Evolutionary conservation across 1,140 invertebrate species (phyloP), one percentile per base, ranked within the genome.

Genomic region (Diachasmimorpha longicaudata): DNA sequence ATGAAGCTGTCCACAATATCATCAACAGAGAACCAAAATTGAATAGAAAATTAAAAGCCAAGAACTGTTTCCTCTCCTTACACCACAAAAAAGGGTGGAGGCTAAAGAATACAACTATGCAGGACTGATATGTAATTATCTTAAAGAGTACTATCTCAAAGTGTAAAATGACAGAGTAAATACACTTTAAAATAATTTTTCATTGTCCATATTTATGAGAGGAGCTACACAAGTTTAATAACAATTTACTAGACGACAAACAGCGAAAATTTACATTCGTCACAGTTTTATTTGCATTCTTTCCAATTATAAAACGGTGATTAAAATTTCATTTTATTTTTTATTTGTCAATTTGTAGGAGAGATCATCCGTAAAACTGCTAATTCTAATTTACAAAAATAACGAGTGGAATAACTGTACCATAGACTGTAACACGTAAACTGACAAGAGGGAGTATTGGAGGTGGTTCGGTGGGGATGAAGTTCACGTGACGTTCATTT

Each of bases 191-290:
- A n/a, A n/a, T n/a, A n/a, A n/a, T n/a, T n/a, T n/a, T n/a, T n/a
- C n/a, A n/a, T n/a, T n/a, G n/a, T n/a, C n/a, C n/a, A n/a, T n/a
- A n/a, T n/a, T n/a, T n/a, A n/a, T 48, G 46, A 25, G 19, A 25
- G 11, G 23, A 63, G 31, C 23, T 13, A 68, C 70, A 55, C 16
- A 70, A 58, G 74, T 84, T 81, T 83, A 83, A 84, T 84, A 84
- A 84, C 82, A 84, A 82, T 77, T 77, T 81, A 83, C 82, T 84
- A 82, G 79, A 67, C 52, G 10, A n/a, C n/a, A n/a, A n/a, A n/a
- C n/a, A n/a, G n/a, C n/a, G n/a, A n/a, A n/a, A n/a, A n/a, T n/a
- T n/a, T 10, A 42, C 39, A 42, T 42, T 42, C 9, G 11, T 42
- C 0, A 42, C 9, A 42, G 1, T 42, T 42, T 23, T 63, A 25